Evolutionary conservation across 2,888 invertebrate genomes (phyloP), one percentile per base, ranked within the genome.

Genomic region (Leptinotarsa haldemani): DNA sequence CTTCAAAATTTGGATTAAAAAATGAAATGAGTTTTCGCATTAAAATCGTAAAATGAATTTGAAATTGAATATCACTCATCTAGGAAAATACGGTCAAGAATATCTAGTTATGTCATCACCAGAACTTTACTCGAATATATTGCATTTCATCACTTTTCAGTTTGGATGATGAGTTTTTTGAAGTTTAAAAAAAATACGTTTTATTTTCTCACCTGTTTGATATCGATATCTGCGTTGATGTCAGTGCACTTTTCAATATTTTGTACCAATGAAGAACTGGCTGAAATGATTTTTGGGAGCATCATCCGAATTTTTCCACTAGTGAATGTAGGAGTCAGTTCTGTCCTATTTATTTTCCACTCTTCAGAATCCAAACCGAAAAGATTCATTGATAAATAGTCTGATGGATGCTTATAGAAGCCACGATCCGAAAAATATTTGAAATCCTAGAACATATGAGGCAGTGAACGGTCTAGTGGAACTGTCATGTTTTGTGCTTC

Each of bases 271-370:
- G 20, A 15, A 4, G 1, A 12, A 22, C 56, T 56, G 1, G 25
- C 20, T 4, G 56, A 25, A 1, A 56, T 13, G 1, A 56, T 20
- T 20, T 20, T 20, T 25, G 56, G 56, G 22, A 56, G 3, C 56
- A 56, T 56, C 15, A 22, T 56, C 13, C 22, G 22, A 15, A 56
- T 56, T 15, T 56, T 56, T 56, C 56, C 56, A 56, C 56, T 56
- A 0, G 88, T 86, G 76, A 88, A 88, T 0, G 65, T 47, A 20
- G 65, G 65, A 65, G 87, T 85, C 53, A 88, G 67, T 40, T 40
- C 40, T 12, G 9, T 40, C 12, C 40, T 40, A 40, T 40, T 40
- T 40, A 40, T 40, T 40, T 3, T 87, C 88, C 88, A 88, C 63
- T 84, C 83, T 13, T 83, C 65, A 3, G 18, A 47, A 22, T 65